Evolutionary conservation across 2,797 vertebrate species (phyloP).

Genomic region (Sebastes minor): DNA sequence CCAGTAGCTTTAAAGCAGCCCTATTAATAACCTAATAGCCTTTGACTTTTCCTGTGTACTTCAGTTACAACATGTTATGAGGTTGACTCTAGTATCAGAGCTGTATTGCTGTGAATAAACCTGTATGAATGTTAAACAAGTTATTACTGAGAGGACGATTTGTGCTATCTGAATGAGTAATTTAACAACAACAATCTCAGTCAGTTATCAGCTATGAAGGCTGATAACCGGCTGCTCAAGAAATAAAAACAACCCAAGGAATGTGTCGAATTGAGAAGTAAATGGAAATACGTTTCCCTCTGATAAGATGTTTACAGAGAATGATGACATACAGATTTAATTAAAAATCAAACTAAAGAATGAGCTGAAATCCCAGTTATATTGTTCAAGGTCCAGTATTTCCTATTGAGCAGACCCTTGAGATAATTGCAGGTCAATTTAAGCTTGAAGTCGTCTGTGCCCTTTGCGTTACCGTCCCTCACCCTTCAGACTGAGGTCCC

Average conservation of each 20-base stretch:
- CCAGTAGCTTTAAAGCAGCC: no score
- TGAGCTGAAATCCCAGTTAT: slow-evolving; percentile 36
- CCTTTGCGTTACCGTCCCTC: neutral
- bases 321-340: slow-evolving; percentile 35
- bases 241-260: neutral
- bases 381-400: neutral
- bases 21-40: neutral
- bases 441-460: slow-evolving; percentile 1
- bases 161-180: slow-evolving; percentile 33
- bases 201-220: slow-evolving; percentile 5
- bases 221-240: slow-evolving; percentile 1
- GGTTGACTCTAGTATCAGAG: neutral
- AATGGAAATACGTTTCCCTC: neutral
- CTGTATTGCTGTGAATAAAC: slow-evolving; percentile 20
- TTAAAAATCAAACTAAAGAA: neutral
- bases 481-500: slow-evolving; percentile 5
- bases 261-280: neutral
- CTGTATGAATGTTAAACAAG: slow-evolving; percentile 48
- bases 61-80: neutral
- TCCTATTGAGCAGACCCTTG: neutral
- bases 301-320: neutral
- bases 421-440: slow-evolving; percentile 24
- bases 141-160: slow-evolving; percentile 38
- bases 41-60: neutral
- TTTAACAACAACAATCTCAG: slow-evolving; percentile 27